Percentiles rank a stretch among this genome's conserved stretches.
phyloP scores from a whole-genome alignment of 2,113 vertebrate species.

The Sclerurus mexicanus region DNA sequence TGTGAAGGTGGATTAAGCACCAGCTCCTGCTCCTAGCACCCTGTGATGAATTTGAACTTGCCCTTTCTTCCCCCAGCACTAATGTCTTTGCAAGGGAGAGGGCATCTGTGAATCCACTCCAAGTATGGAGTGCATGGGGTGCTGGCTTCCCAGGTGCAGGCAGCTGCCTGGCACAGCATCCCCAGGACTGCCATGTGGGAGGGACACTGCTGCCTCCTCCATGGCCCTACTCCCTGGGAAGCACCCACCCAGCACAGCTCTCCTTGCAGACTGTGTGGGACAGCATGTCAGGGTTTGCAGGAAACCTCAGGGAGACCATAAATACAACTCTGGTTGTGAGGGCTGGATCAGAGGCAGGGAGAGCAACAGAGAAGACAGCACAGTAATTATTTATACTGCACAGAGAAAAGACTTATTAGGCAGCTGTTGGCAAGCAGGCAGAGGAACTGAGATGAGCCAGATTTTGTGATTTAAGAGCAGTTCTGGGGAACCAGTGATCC shows the following conservation, averaged over 20 bases:
- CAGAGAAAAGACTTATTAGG: not conserved
- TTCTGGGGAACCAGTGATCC: not conserved
- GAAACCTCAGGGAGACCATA: rapidly evolving
- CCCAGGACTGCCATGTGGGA: rapidly evolving
- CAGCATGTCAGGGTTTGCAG: not conserved
- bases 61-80: not conserved
- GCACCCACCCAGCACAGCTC: not conserved
- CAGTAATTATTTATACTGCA: not conserved
- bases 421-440: not conserved
- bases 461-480: rapidly evolving
- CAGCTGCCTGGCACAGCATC: not conserved
- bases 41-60: not conserved
- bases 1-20: not conserved
- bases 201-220: not conserved
- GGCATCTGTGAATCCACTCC: not conserved
- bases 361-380: not conserved
- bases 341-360: not conserved
- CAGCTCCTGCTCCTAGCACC: not conserved
- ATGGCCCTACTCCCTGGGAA: rapidly evolving
- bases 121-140: no score
- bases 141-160: not conserved
- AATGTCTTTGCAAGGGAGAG: not conserved
- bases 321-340: not conserved
- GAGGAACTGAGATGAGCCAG: not conserved
- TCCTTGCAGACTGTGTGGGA: rapidly evolving